These are phyloP conservation scores for Panthera uncia DNA, from an alignment of 2,113 vertebrate genomes.

Conservation along the genomic window DNA sequence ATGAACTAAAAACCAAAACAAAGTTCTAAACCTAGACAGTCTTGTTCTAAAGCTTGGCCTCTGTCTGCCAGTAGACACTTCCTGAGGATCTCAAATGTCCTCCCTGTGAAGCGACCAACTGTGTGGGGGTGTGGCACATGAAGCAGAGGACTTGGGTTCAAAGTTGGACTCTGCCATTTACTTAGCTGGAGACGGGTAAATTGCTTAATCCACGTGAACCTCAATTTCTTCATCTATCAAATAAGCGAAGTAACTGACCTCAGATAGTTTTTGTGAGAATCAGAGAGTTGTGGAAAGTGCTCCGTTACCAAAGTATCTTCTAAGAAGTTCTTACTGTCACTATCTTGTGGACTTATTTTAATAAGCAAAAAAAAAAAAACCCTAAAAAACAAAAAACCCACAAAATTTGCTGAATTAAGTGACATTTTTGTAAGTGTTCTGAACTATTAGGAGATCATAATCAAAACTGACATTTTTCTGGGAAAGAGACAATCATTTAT, in stretches of 20 bases:
- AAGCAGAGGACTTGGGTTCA: not conserved
- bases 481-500: not conserved
- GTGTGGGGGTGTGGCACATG: not conserved
- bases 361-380: not conserved
- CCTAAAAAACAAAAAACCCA: not conserved
- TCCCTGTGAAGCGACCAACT: not conserved
- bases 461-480: not conserved
- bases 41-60: not conserved
- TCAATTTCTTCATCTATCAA: slow-evolving; percentile 7
- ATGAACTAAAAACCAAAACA: not conserved
- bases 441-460: not conserved
- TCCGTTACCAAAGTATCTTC: not conserved
- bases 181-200: not conserved
- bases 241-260: not conserved
- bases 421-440: not conserved
- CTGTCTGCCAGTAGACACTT: not conserved
- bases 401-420: not conserved
- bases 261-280: not conserved
- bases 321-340: not conserved
- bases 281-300: not conserved
- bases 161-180: not conserved
- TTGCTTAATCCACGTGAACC: not conserved
- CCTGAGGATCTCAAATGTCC: not conserved
- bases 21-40: not conserved
- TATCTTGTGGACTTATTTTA: not conserved